Evolutionary conservation across 2,797 vertebrate species (phyloP).

Genomic region (Psittacula derbiana): DNA sequence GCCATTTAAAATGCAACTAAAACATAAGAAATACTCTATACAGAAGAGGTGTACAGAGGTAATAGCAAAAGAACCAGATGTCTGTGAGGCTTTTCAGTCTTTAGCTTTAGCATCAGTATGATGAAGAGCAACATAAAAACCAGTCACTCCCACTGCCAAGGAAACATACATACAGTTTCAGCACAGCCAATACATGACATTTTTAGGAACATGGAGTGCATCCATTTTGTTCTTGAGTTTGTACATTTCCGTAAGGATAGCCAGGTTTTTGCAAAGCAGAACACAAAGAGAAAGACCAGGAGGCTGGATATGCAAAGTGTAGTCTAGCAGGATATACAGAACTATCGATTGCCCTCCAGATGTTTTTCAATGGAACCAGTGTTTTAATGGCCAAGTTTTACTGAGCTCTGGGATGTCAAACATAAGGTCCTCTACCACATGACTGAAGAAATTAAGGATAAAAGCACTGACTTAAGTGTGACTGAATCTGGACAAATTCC

Average conservation of each 20-base stretch:
- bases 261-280: slow-evolving; percentile 47
- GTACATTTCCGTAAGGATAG: slow-evolving; percentile 19
- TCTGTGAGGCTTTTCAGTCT: background rate
- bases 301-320: slow-evolving; percentile 25
- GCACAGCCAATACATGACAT: slow-evolving; percentile 41
- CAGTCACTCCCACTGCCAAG: slow-evolving; percentile 7
- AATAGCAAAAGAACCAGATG: slow-evolving; percentile 40
- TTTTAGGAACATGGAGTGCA: slow-evolving; percentile 53
- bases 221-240: slow-evolving; percentile 53
- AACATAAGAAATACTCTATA: background rate
- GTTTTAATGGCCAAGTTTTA: slow-evolving; percentile 44
- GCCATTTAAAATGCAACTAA: background rate
- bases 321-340: slow-evolving; percentile 33
- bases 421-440: background rate
- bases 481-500: slow-evolving; percentile 31
- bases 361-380: slow-evolving; percentile 51
- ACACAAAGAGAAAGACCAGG: slow-evolving; percentile 47
- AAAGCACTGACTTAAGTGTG: slow-evolving; percentile 24
- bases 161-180: background rate
- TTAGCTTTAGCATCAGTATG: background rate
- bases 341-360: slow-evolving; percentile 50
- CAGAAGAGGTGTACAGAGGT: slow-evolving; percentile 12
- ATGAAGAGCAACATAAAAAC: slow-evolving; percentile 43
- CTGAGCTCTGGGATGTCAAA: slow-evolving; percentile 9
- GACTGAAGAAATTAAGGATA: slow-evolving; percentile 32